Base-by-base conservation (phyloP, 2,113 vertebrate genomes). In the Phylloscopus whistleri region DNA sequence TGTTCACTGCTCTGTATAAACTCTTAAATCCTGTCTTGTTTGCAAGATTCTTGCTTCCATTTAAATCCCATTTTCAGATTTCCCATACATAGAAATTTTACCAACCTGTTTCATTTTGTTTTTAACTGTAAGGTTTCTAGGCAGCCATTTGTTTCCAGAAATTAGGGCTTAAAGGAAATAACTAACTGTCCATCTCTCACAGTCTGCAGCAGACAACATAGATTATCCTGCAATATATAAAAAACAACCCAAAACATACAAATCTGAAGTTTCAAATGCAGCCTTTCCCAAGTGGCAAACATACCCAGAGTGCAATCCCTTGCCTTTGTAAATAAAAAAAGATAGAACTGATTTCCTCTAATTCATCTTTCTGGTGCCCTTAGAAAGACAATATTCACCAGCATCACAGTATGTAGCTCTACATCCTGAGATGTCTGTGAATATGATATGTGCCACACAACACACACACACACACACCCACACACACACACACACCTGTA, bases 111-210 rank as follows among this genome's bases (percentile, higher is more conserved):
- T 78, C 6, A 51, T 74, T 87, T 68, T 35, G 2, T 23, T 69
- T 55, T 69, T 58, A 62, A 91, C 69, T n/a, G 33, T 51, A 28
- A 79, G n/a, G 20, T 87, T 94, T 84, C 55, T 51, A 55, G 30
- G 16, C 31, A 85, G 46, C 26, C 11, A 51, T 79, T 94, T 91
- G 28, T 94, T 93, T 90, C 62, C 67, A 94, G 81, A 82, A 95
- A 94, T 83, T 46, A 41, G 39, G 23, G 19, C 19, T 94, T 93
- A 84, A 85, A 87, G 51, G 75, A 83, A 89, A 88, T 83, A 43
- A 37, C 51, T 89, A 5, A 15, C 58, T 60, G 33, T 79, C 90
- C 62, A 64, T 73, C 81, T 81, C 73, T 89, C 46, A n/a, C 37
- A 24, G 33, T 35, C 67, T 91, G 55, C 53, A 76, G 44, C 24